Evolutionary conservation across 2,888 invertebrate genomes (phyloP).

Genomic region (Arctia plantaginis): DNA sequence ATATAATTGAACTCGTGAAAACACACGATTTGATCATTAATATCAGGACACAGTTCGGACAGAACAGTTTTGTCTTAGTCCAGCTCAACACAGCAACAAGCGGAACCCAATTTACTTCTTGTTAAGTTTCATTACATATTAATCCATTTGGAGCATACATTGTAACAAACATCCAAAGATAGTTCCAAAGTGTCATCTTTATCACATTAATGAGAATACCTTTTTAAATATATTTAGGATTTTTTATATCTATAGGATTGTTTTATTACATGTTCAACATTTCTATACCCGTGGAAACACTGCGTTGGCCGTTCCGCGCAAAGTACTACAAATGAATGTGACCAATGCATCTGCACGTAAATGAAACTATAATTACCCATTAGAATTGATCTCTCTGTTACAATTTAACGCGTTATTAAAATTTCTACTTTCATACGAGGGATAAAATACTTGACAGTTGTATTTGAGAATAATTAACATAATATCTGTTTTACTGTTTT

Average conservation of each 20-base stretch:
- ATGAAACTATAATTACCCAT: slow-evolving; percentile 32
- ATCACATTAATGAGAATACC: not conserved
- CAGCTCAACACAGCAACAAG: not conserved
- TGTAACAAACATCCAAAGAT: no score
- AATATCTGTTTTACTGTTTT: slow-evolving; percentile 12
- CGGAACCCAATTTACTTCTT: not conserved
- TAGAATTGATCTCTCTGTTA: slow-evolving; percentile 25
- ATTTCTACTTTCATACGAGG: slow-evolving; percentile 24
- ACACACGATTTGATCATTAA: not conserved
- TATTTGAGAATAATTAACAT: slow-evolving; percentile 23
- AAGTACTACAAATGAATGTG: slow-evolving; percentile 25
- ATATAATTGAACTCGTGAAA: not conserved
- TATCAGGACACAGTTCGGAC: not conserved
- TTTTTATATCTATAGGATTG: not conserved
- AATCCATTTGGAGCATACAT: no score
- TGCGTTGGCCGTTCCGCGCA: not conserved
- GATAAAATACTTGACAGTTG: slow-evolving; percentile 23
- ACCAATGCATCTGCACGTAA: slow-evolving; percentile 41
- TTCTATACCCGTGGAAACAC: not conserved
- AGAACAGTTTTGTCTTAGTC: not conserved
- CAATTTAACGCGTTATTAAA: slow-evolving; percentile 40
- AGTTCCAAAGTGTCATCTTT: no score
- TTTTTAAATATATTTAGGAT: not conserved
- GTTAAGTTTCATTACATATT: not conserved
- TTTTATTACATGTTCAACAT: not conserved